Percentiles rank a stretch among this genome's conserved stretches.
These are phyloP conservation scores for Drosophila saltans DNA, from an alignment of 1,140 invertebrate species.

Conservation along the genomic window DNA sequence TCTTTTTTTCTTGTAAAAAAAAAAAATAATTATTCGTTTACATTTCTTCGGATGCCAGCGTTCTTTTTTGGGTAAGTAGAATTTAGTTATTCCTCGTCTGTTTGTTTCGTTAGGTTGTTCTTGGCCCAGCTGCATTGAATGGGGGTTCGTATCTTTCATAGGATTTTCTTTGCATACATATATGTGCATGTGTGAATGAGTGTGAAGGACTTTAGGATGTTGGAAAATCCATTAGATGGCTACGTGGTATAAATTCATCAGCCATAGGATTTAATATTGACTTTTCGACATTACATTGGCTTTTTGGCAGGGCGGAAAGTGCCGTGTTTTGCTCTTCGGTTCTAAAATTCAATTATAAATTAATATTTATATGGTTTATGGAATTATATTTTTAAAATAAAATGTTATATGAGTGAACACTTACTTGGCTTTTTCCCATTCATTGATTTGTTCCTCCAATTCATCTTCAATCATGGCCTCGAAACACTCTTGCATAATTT, in stretches of 20 bases:
- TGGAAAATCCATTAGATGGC: slow-evolving; percentile 68
- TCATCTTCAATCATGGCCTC: slow-evolving; percentile 92
- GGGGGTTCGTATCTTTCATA: slow-evolving; percentile 29
- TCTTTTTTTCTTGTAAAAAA: slow-evolving; percentile 41
- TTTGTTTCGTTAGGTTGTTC: slow-evolving; percentile 27
- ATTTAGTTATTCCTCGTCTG: slow-evolving; percentile 31
- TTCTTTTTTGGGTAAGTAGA: slow-evolving; percentile 41
- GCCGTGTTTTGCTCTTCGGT: slow-evolving; percentile 72
- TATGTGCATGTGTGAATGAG: slow-evolving; percentile 31
- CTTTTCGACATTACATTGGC: slow-evolving; percentile 82
- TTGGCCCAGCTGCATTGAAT: slow-evolving; percentile 39
- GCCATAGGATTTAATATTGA: slow-evolving; percentile 91
- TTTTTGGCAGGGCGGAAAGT: slow-evolving; percentile 79
- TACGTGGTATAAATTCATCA: slow-evolving; percentile 89
- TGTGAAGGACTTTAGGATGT: slow-evolving; percentile 63
- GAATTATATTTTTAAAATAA: too few species aligned
- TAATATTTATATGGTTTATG: background rate
- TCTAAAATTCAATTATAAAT: slow-evolving; percentile 33
- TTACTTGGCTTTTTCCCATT: slow-evolving; percentile 81
- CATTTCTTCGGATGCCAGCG: slow-evolving; percentile 65
- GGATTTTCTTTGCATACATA: slow-evolving; percentile 39
- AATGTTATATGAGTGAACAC: slow-evolving; percentile 11
- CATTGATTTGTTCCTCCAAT: slow-evolving; percentile 83
- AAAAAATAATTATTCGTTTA: slow-evolving; percentile 68
- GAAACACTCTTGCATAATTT: slow-evolving; percentile 93